Base-by-base conservation (phyloP, 2,113 vertebrate species). In the Psilopogon haemacephalus region DNA sequence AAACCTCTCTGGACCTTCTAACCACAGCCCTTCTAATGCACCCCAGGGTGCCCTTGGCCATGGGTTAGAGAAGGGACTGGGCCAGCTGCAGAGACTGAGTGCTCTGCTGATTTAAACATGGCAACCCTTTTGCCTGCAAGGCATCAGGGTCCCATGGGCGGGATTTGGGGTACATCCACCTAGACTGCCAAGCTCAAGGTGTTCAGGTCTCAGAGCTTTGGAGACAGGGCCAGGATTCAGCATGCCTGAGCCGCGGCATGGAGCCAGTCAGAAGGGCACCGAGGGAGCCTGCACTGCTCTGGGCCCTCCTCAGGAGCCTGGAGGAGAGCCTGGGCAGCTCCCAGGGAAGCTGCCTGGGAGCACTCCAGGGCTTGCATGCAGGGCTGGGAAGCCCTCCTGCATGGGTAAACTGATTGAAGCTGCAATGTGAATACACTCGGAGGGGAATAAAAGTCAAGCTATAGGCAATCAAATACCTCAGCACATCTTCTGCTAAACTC, bases 111-210 rank as follows among this genome's bases (percentile, higher is more conserved):
- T 56, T 68, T 71, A 46, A 89, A 17, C 1, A 2, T 18, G 14
- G 33, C 48, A 81, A 30, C 19, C 23, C 65, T 64, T 65, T 15
- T 48, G 24, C 32, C 59, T 69, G 74, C 48, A 50, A 48, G 46
- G 46, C n/a, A 23, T 21, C 3, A 33, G 50, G 59, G 15, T 42
- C 44, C 35, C 48, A 37, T 0, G 0, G 68, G 46, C 10, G 11
- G 72, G 38, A 72, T 64, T 0, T 21, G 38, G 16, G 30, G 12
- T 52, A 35, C n/a, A 52, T 18, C 18, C 26, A 33, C 0, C 21
- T 0, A 1, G 21, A 13, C 3, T 35, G 37, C 48, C 40, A 44
- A 72, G 27, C 17, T 75, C 58, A n/a, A 30, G 56, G 50, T 10
- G 15, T 37, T 63, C 26, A 59, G 37, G 37, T 18, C 33, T 59